A percentile compares a stretch with the other conserved stretches of the same genome.
Evolutionary conservation across 2,113 vertebrate genomes (phyloP).

Genomic region (Anthoscopus minutus): DNA sequence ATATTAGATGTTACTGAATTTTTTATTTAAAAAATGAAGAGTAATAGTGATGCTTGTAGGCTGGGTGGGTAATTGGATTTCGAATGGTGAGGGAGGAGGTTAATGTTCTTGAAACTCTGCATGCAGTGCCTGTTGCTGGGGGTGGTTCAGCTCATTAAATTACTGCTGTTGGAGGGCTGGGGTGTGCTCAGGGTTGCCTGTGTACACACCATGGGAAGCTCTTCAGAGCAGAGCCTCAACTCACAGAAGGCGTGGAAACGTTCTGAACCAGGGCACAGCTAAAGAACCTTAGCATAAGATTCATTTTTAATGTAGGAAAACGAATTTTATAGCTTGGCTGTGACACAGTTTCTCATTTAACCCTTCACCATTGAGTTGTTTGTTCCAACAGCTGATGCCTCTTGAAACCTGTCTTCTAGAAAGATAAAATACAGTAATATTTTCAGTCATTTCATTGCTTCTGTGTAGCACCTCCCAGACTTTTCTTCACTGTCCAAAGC

Average conservation of each 20-base stretch:
- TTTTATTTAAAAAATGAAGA: background rate
- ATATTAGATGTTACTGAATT: background rate
- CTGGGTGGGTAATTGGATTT: background rate
- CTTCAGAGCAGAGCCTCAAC: background rate
- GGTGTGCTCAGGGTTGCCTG: background rate
- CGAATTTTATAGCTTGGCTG: background rate
- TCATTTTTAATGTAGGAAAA: background rate
- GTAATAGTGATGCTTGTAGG: background rate
- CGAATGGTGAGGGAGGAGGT: background rate
- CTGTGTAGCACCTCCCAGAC: background rate
- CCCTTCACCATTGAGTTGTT: background rate
- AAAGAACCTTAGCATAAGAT: background rate
- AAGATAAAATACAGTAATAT: background rate
- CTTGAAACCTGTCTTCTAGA: background rate
- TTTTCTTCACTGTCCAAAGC: background rate
- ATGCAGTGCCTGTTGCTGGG: background rate
- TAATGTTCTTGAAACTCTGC: background rate
- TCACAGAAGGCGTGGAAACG: background rate
- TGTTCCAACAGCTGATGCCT: background rate
- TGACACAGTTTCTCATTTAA: background rate
- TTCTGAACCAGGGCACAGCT: background rate
- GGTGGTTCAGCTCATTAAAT: background rate
- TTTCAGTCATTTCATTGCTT: background rate
- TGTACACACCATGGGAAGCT: background rate
- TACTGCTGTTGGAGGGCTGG: background rate